Conservation (phyloP, 2,113 vertebrate genomes). For the Tachuris rubrigastra region DNA sequence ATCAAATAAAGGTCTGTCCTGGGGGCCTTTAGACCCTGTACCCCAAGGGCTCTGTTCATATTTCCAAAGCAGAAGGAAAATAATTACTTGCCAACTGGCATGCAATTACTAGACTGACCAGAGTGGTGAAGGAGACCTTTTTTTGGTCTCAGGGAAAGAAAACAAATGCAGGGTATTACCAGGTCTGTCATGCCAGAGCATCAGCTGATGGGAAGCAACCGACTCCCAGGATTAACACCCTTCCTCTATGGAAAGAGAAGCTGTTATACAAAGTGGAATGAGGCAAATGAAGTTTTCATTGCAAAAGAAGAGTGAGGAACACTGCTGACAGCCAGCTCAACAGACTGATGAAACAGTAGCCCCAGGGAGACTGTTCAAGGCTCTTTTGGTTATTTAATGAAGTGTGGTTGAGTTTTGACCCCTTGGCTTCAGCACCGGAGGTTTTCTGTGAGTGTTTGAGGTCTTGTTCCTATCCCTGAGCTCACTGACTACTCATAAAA, state of each 20-base stretch:
- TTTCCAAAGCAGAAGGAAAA: not conserved
- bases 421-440: not conserved
- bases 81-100: not conserved
- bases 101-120: not conserved
- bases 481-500: not conserved
- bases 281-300: constrained; percentile 1
- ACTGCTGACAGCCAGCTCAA: not conserved
- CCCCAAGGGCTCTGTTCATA: not conserved
- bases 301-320: not conserved
- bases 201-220: not conserved
- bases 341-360: not conserved
- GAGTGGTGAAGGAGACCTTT: not conserved
- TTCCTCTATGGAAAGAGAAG: not conserved
- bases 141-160: not conserved
- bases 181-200: not conserved
- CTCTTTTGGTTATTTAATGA: constrained; percentile 26
- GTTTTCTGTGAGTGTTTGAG: not conserved
- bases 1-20: not conserved
- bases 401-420: constrained; percentile 15
- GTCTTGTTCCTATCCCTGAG: not conserved
- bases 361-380: not conserved
- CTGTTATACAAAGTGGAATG: not conserved
- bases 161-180: not conserved
- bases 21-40: not conserved
- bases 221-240: not conserved